phyloP scores from a whole-genome alignment of 2,113 vertebrate genomes.

The Jacana jacana region DNA sequence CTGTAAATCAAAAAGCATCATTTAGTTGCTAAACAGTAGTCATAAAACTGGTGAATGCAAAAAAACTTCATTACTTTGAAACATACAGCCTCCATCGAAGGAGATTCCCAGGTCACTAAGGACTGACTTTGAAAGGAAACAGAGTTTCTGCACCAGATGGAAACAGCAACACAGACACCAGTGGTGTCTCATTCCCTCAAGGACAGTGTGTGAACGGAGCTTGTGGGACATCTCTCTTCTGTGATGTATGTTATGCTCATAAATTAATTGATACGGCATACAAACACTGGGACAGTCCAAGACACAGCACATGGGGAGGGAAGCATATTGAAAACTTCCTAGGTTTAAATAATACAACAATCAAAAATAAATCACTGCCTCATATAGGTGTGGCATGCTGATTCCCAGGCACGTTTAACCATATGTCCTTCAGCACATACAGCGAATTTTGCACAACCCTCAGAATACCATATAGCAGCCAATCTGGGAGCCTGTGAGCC shows the following conservation, averaged over 20 bases:
- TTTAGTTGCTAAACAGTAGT: background rate
- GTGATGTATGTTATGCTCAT: background rate
- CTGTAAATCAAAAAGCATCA: background rate
- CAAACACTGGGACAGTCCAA: background rate
- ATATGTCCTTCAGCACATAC: background rate
- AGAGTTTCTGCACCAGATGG: background rate
- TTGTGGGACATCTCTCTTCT: background rate
- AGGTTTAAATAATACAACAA: background rate
- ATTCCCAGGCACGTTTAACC: background rate
- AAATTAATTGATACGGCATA: background rate
- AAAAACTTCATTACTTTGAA: background rate
- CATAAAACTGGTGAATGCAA: background rate
- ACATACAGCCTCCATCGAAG: background rate
- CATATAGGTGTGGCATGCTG: background rate
- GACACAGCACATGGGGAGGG: background rate
- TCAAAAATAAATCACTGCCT: background rate
- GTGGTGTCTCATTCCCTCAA: background rate
- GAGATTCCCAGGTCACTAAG: background rate
- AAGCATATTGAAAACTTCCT: background rate
- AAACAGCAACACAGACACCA: accelerated
- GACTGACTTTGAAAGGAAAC: background rate
- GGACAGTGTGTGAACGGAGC: background rate
- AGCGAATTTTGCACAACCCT: background rate
- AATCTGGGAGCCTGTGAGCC: background rate
- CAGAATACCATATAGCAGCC: background rate